phyloP scores from a whole-genome alignment of 2,888 invertebrate species.

The Epinotia brunnichana region DNA sequence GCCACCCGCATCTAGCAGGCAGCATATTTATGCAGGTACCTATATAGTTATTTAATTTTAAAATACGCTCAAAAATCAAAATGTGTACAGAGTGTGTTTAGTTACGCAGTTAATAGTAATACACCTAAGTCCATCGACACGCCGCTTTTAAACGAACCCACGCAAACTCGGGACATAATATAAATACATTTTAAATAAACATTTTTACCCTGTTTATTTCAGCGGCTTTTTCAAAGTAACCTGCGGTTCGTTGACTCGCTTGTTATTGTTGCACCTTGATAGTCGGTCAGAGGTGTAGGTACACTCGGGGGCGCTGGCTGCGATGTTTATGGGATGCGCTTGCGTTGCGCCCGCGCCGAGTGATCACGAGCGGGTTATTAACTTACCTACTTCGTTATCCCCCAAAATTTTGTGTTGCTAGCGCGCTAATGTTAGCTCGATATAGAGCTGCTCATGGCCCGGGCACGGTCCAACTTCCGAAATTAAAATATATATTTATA shows the following conservation, averaged over 20 bases:
- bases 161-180: slow-evolving; percentile 39
- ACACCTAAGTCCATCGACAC: slow-evolving; percentile 31
- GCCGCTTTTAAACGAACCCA: slow-evolving; percentile 40
- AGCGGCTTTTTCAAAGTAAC: slow-evolving; percentile 71
- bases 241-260: slow-evolving; percentile 73
- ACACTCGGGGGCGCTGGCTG: slow-evolving; percentile 54
- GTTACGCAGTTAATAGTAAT: slow-evolving; percentile 17
- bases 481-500: no score
- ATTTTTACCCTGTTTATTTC: slow-evolving; percentile 59
- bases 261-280: slow-evolving; percentile 78
- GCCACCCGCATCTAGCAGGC: no score
- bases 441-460: no score
- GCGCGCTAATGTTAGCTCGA: no score
- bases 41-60: neutral
- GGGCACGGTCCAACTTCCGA: no score
- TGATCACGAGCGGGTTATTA: slow-evolving; percentile 17
- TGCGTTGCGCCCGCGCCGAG: slow-evolving; percentile 27
- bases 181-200: slow-evolving; percentile 44
- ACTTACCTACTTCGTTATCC: neutral
- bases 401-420: no score
- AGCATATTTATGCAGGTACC: no score
- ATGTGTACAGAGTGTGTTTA: neutral
- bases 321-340: slow-evolving; percentile 44
- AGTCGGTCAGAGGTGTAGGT: slow-evolving; percentile 49
- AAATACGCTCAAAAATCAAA: no score